Evolutionary conservation across 2,113 vertebrate species (phyloP).

Genomic region (Burhinus oedicnemus): DNA sequence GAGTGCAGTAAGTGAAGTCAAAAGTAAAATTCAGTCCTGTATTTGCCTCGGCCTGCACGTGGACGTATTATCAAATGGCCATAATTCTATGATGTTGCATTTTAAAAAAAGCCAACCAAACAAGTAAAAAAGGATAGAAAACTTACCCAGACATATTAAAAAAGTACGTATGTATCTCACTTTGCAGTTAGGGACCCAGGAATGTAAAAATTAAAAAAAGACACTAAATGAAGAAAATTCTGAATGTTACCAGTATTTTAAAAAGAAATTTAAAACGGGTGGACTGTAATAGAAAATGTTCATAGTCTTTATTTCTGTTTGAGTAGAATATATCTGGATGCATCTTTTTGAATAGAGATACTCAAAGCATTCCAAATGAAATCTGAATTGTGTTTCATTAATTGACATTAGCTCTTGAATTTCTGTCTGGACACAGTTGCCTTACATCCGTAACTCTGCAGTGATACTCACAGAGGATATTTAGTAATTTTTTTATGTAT

Average conservation of each 20-base stretch:
- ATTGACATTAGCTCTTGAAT: background rate
- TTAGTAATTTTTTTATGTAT: background rate
- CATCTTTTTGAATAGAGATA: background rate
- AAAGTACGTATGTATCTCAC: background rate
- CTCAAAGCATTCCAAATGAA: background rate
- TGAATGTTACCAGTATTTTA: background rate
- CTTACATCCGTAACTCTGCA: background rate
- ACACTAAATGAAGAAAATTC: background rate
- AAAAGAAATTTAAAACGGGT: background rate
- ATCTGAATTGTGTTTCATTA: background rate
- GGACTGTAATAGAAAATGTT: background rate
- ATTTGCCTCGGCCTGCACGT: background rate
- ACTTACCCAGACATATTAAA: background rate
- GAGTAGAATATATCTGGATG: background rate
- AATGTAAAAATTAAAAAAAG: background rate
- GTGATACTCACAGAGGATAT: background rate
- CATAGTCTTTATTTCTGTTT: background rate
- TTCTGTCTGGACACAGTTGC: background rate
- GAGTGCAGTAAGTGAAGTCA: background rate
- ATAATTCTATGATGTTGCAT: background rate
- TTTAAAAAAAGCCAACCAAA: background rate
- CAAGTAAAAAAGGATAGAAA: background rate
- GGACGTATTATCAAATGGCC: background rate
- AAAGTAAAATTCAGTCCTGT: background rate
- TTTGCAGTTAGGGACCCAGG: background rate